Base-by-base conservation (phyloP, 64 coral and sea anemone genomes). In the Hydrozoanthus tunicans region DNA sequence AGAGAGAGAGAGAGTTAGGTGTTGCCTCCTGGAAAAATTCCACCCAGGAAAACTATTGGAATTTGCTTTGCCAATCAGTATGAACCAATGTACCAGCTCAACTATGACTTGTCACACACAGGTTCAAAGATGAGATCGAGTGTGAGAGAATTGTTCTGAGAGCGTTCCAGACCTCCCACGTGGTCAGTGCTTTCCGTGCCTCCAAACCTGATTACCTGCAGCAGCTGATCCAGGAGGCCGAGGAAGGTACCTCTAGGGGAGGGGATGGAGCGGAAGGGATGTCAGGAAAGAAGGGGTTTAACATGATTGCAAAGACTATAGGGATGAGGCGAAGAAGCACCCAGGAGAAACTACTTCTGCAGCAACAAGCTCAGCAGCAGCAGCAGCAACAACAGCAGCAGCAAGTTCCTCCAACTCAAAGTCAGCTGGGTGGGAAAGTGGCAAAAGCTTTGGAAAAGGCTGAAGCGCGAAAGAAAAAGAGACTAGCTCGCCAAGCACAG, bases 401-500 rank as follows among this genome's bases (percentile, higher is more conserved):
- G 27, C 57, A 73, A 13, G 71, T 71, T 70, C 82, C 82, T 26
- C 82, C 64, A 51, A 53, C 62, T n/a, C 94, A 93, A 54, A 92
- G 96, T 27, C 96, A 98, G 89, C 77, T 98, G 6, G 94, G 91
- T 54, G 94, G 96, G 60, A 98, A 98, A 82, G 96, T 98, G 5
- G 96, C 96, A 9, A 98, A 93, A 67, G 96, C 94, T 51, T 73
- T 98, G 15, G 96, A 95, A 17, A 98, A 98, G 79, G 96, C 96
- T 63, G 96, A 98, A 75, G 94, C 94, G 15, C 91, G 96, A 24
- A 86, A 92, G 60, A 88, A 82, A 32, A 98, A 95, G 83, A 91
- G 92, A 86, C 78, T 95, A 9, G 82, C 91, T 67, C 80, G 96
- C 77, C 96, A 98, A 80, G 94, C 91, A 51, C 91, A 98, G 94